Conservation (phyloP, 2,113 vertebrate species). For the Macaca mulatta region DNA sequence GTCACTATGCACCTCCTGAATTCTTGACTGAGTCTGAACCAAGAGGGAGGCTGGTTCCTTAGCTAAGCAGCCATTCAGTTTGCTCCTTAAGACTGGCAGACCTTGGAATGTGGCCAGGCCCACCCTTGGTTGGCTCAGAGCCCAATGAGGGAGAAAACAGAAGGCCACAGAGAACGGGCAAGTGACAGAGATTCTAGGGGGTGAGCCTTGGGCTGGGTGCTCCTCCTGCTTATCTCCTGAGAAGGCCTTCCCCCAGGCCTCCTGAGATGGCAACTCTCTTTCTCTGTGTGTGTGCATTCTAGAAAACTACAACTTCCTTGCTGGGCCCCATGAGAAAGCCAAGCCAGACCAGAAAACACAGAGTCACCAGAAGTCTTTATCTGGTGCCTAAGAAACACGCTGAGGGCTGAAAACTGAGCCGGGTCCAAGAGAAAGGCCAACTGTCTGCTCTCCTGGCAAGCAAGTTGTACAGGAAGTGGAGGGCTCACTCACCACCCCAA, state of each 20-base stretch:
- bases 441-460: neutral
- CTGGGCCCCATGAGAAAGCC: neutral
- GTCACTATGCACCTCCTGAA: neutral
- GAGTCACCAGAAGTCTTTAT: neutral
- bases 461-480: neutral
- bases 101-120: neutral
- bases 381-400: neutral
- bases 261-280: neutral
- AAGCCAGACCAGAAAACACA: neutral
- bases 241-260: neutral
- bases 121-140: constrained; percentile 18
- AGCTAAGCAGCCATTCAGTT: neutral
- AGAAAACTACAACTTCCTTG: neutral
- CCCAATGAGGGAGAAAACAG: neutral
- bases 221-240: neutral
- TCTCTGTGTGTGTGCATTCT: neutral
- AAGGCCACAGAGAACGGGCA: neutral
- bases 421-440: neutral
- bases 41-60: neutral
- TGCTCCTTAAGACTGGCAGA: neutral
- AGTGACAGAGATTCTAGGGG: neutral
- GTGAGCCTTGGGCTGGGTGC: neutral
- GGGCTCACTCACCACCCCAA: neutral
- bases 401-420: neutral
- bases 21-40: neutral